Percentiles rank a stretch among this genome's conserved stretches.
These are phyloP conservation scores for Acanthopagrus latus DNA, from an alignment of 2,797 vertebrate genomes.

Conservation along the genomic window DNA sequence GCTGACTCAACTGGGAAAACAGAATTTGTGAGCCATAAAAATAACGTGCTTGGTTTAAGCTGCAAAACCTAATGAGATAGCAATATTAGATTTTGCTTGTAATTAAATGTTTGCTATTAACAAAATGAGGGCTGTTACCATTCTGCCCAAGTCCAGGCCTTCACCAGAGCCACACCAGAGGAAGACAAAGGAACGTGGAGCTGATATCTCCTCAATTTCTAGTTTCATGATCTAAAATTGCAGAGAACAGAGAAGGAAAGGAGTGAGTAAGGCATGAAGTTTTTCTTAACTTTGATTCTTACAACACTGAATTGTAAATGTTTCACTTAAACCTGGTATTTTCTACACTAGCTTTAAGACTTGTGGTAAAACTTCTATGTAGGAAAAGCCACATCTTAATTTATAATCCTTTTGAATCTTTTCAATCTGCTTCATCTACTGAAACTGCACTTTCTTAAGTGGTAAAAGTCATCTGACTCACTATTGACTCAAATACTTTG, in stretches of 20 bases:
- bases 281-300: no score
- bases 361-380: no score
- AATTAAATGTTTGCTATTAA: neutral
- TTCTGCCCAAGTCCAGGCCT: constrained; percentile 95
- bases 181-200: constrained; percentile 95
- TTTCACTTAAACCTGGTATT: no score
- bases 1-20: no score
- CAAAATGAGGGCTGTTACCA: constrained; percentile 83
- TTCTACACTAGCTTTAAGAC: no score
- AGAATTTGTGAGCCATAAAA: neutral
- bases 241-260: constrained; percentile 9
- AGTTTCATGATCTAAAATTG: constrained; percentile 94
- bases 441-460: no score
- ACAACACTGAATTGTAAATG: no score
- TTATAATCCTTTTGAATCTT: no score
- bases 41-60: neutral
- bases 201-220: constrained; percentile 97
- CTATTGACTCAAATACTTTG: no score
- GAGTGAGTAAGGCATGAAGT: neutral
- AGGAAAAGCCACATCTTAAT: no score
- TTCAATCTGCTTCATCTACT: no score
- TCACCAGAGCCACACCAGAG: constrained; percentile 98
- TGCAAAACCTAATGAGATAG: neutral
- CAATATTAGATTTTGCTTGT: neutral
- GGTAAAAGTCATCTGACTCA: no score